Evolutionary conservation across 2,888 invertebrate species (phyloP), one percentile per base, ranked within the genome.

Genomic region (Trissoscelio sp.): DNA sequence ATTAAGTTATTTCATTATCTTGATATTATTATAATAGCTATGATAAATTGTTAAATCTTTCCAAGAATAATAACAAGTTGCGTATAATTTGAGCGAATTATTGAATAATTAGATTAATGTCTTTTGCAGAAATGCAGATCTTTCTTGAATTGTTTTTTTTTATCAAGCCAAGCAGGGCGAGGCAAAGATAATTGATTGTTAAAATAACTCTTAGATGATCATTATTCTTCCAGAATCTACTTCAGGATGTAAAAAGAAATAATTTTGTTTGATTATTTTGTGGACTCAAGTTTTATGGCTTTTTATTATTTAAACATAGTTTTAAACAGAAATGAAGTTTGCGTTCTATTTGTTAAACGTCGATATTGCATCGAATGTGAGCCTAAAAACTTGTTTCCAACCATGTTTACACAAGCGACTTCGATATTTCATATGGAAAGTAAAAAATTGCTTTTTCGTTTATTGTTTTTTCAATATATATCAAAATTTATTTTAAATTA

Each of bases 111-210:
- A 66, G 18, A 46, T 74, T 74, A 74, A 66, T 39, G 44, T 34
- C 24, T n/a, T n/a, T n/a, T n/a, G 42, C 37, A 37, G 18, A 57
- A 64, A 39, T 57, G 22, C 24, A 57, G 20, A 74, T 55, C 28
- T 31, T 12, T 16, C 14, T 51, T 31, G 22, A 0, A 31, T 39
- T 16, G 28, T 57, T 28, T 18, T 57, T 57, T 74, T 55, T 39
- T 57, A 39, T 66, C 66, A 37, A 66, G 58, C 48, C 14, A 42
- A 60, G 6, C 28, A 51, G 53, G 48, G 22, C 28, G 39, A 57
- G 39, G 53, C 60, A 31, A 75, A 42, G 28, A 75, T 66, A 58
- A 67, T 60, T 75, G 48, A 58, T 75, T 67, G 74, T 75, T 75
- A 57, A 60, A 75, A 67, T 67, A 67, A 67, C 67, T 66, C 53